These are phyloP conservation scores for Dascillus cervinus DNA, from an alignment of 2,888 invertebrate species.

Conservation along the genomic window DNA sequence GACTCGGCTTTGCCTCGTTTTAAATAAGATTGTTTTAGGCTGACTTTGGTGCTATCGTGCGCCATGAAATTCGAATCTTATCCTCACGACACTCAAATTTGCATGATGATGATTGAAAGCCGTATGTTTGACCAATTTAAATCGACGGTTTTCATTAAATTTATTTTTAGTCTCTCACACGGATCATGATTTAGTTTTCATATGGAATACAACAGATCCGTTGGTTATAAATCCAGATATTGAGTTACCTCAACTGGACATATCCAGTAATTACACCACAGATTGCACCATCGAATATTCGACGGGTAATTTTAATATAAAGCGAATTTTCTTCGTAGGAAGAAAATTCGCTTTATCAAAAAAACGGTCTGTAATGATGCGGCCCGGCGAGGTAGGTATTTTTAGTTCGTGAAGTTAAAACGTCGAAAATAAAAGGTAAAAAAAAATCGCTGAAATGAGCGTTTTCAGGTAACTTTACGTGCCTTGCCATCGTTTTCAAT, in stretches of 20 bases:
- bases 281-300: constrained; percentile 83
- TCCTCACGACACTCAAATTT: constrained; percentile 89
- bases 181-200: constrained; percentile 80
- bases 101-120: constrained; percentile 91
- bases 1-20: neutral
- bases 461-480: constrained; percentile 78
- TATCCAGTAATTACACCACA: constrained; percentile 79
- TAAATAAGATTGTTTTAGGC: constrained; percentile 46
- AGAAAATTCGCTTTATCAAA: neutral
- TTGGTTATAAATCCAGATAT: constrained; percentile 82
- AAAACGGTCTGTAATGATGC: neutral
- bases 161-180: constrained; percentile 69
- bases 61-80: constrained; percentile 93
- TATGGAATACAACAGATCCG: constrained; percentile 84
- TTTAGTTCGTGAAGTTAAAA: too few species aligned
- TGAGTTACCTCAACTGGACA: constrained; percentile 81
- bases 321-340: too few species aligned
- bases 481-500: constrained; percentile 82
- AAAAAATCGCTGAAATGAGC: too few species aligned
- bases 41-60: constrained; percentile 83
- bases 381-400: too few species aligned
- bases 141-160: neutral
- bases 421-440: too few species aligned
- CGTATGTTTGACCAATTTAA: constrained; percentile 53
- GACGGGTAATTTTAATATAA: constrained; percentile 50